Evolutionary conservation across 2,797 vertebrate species (phyloP), one percentile per base, ranked within the genome.

Genomic region (Aldrovandia affinis): DNA sequence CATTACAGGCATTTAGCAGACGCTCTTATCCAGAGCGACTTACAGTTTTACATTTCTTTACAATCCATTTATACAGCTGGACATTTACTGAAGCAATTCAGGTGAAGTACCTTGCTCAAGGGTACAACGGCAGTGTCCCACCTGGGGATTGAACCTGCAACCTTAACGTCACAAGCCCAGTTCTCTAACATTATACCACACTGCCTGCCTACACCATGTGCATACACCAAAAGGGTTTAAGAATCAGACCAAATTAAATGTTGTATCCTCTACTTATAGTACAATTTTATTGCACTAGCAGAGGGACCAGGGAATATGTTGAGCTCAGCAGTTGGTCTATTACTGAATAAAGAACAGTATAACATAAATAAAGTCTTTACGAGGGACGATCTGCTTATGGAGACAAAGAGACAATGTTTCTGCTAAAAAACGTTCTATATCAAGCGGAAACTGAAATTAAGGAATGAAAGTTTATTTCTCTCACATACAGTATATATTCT

Each of bases 321-420:
- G 83, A 90, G 88, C 93, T 89, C 93, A 92, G 92, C 89, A 87
- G 91, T 92, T 87, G 77, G 83, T 86, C 88, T 87, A 89, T 90
- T 93, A 90, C 89, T 88, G 92, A 92, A 91, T 92, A 91, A 92
- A 92, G 88, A 90, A 88, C 86, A 81, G 84, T 89, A 89, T 73
- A 87, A 85, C 87, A 87, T 90, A 86, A 90, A 84, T 87, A 87
- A 91, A 88, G 85, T 22, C 47, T 73, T 7, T 18, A 59, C 33
- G 47, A 33, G 30, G 20, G 30, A 65, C 68, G 59, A 47, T 54
- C 63, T 25, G 25, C 10, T 44, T 28, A 33, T 18, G 30, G 78
- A 79, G n/a, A 55, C 8, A 55, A 18, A 78, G 22, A 47, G 8
- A 8, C 28, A 79, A 7, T 30, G n/a, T 18, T 30, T 14, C 59